Conservation (phyloP, 2,888 invertebrate species). For the Drosophila helvetica region DNA sequence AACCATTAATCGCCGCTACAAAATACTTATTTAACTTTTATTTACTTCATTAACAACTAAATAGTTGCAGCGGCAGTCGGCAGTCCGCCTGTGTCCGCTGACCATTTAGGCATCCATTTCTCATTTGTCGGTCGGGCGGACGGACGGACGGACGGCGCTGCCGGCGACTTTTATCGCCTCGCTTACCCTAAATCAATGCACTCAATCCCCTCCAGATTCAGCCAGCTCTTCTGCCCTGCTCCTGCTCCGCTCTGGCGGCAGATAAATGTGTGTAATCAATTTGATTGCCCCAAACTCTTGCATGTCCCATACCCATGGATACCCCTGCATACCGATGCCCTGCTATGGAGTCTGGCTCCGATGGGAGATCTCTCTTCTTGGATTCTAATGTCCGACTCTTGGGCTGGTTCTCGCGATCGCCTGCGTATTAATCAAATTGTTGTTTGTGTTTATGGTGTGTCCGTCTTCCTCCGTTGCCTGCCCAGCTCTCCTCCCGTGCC, state of each 20-base stretch:
- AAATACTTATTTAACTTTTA: slow-evolving; percentile 65
- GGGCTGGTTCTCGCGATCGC: slow-evolving; percentile 32
- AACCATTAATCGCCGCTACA: slow-evolving; percentile 48
- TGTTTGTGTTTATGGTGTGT: slow-evolving; percentile 49
- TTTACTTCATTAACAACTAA: slow-evolving; percentile 77
- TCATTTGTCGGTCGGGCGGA: slow-evolving; percentile 38
- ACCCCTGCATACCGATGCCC: neutral
- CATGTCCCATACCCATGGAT: neutral
- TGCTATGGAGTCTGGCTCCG: neutral
- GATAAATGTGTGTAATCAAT: slow-evolving; percentile 81
- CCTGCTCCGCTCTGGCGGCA: slow-evolving; percentile 19
- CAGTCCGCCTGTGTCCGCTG: slow-evolving; percentile 21
- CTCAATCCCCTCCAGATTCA: slow-evolving; percentile 20
- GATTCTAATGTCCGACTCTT: slow-evolving; percentile 58
- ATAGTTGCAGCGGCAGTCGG: slow-evolving; percentile 55
- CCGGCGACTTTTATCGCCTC: slow-evolving; percentile 68
- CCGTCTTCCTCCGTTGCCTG: neutral
- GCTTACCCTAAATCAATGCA: slow-evolving; percentile 73
- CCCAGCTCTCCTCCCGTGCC: neutral
- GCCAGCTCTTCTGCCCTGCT: neutral
- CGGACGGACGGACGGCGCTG: slow-evolving; percentile 7
- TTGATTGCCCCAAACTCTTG: slow-evolving; percentile 64
- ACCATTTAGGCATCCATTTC: slow-evolving; percentile 60
- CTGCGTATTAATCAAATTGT: slow-evolving; percentile 74
- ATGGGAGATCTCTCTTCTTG: slow-evolving; percentile 19